Evolutionary conservation across 2,797 vertebrate species (phyloP).

Genomic region (Mus minutoides): DNA sequence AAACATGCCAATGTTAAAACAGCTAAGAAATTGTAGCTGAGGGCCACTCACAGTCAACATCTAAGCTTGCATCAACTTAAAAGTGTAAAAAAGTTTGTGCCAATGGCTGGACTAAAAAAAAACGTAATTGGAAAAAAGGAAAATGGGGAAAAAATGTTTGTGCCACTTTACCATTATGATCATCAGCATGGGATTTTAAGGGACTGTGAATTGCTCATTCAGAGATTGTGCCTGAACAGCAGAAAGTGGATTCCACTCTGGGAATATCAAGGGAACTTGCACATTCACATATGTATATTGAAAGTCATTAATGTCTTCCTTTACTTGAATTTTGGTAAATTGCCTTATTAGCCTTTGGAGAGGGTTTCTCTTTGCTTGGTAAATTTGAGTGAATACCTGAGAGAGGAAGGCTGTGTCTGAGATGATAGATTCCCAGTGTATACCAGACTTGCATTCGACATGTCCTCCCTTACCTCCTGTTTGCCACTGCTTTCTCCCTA

Average conservation of each 20-base stretch:
- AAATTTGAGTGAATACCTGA: background rate
- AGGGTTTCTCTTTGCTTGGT: background rate
- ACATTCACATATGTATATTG: background rate
- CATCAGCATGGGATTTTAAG: constrained; percentile 7
- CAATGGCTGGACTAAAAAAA: background rate
- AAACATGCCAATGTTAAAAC: background rate
- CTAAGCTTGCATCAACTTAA: background rate
- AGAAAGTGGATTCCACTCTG: background rate
- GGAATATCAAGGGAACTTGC: background rate
- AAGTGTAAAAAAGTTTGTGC: background rate
- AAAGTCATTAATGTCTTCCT: background rate
- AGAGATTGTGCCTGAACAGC: background rate
- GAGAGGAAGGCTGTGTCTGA: constrained; percentile 26
- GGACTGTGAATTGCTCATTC: background rate
- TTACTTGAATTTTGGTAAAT: constrained; percentile 28
- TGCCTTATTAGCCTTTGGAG: background rate
- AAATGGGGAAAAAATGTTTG: background rate
- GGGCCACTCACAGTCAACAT: background rate
- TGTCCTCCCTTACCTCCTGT: constrained; percentile 9
- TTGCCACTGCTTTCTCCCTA: constrained; percentile 84
- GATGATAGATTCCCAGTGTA: background rate
- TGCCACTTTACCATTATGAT: background rate
- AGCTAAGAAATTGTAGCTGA: background rate
- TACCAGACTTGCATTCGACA: background rate
- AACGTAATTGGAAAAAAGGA: background rate